Evolutionary conservation across 2,888 invertebrate genomes (phyloP), one percentile per base, ranked within the genome.

Genomic region (Odontocerum albicorne): DNA sequence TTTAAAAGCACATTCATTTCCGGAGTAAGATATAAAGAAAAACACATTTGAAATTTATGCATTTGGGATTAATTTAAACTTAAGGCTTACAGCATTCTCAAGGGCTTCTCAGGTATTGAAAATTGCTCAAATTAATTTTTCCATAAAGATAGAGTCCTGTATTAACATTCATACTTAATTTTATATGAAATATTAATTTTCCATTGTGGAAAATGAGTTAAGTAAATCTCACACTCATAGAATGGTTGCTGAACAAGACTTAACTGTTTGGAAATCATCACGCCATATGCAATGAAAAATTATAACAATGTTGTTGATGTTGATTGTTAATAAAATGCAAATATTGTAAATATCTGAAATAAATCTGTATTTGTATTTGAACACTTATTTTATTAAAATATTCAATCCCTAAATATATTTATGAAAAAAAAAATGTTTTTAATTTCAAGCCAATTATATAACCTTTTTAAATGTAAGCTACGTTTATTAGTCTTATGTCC

Each of bases 251-350:
- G 47, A 45, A 43, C 39, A 45, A 50, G 55, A 59, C 58, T 58
- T 35, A 39, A 58, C 49, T 47, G 49, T 59, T 51, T 33, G 49
- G 45, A 40, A 40, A 53, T 27, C 47, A 49, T 44, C 55, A 59
- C 49, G 49, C 52, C 75, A 73, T 47, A 49, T 53, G 58, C 74
- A 68, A 73, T 68, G 73, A 75, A 73, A n/a, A 78, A 65, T 59
- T 79, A 79, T 76, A 83, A 83, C 82, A 85, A 75, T 75, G 75
- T 78, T 86, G 85, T 85, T 86, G 84, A 85, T 85, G 85, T 85
- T 85, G 79, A 85, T 85, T 85, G 85, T 85, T 85, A 85, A 84
- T 81, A 83, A 83, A 82, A 84, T 84, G 83, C 83, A 85, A 80
- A 84, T 83, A 84, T 82, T 83, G 85, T 85, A 85, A 81, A 85